These are phyloP conservation scores for Pseudomyrmex pallidus DNA, from an alignment of 1,140 invertebrate genomes.

Conservation along the genomic window DNA sequence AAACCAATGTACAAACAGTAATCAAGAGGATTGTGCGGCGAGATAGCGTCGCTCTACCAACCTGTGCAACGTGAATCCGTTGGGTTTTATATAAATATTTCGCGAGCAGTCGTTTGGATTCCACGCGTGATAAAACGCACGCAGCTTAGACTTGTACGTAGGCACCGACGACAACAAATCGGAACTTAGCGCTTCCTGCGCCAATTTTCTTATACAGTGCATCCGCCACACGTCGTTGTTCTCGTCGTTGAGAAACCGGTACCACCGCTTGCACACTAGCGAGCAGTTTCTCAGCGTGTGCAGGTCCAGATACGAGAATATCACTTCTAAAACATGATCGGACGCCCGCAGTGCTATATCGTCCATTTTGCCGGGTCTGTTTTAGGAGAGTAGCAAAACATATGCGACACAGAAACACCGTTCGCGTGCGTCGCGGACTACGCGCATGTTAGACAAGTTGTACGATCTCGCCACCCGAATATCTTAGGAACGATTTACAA, in stretches of 20 bases:
- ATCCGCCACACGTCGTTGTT: constrained; percentile 98
- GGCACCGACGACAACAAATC: constrained; percentile 95
- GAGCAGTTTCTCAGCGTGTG: constrained; percentile 95
- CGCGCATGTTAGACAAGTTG: constrained; percentile 7
- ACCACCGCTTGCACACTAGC: constrained; percentile 97
- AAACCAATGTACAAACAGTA: no score
- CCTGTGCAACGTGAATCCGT: constrained; percentile 98
- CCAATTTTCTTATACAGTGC: constrained; percentile 94
- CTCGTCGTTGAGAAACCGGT: constrained; percentile 95
- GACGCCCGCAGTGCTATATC: constrained; percentile 84
- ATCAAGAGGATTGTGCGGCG: neutral
- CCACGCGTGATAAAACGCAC: constrained; percentile 98
- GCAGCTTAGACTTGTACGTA: constrained; percentile 97
- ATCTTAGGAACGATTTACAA: no score
- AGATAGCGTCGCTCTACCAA: constrained; percentile 48
- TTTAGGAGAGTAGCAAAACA: constrained; percentile 58
- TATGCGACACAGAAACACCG: constrained; percentile 50
- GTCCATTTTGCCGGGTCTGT: constrained; percentile 81
- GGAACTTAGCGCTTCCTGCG: constrained; percentile 96
- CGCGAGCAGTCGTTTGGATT: constrained; percentile 98
- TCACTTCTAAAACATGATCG: constrained; percentile 94
- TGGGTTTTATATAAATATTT: constrained; percentile 98
- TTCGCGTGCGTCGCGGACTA: constrained; percentile 21
- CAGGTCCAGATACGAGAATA: constrained; percentile 97
- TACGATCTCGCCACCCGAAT: no score